Percentiles rank a stretch among this genome's conserved stretches.
Conservation (phyloP, 2,888 invertebrate genomes). For the Pseudanteris insignis region DNA sequence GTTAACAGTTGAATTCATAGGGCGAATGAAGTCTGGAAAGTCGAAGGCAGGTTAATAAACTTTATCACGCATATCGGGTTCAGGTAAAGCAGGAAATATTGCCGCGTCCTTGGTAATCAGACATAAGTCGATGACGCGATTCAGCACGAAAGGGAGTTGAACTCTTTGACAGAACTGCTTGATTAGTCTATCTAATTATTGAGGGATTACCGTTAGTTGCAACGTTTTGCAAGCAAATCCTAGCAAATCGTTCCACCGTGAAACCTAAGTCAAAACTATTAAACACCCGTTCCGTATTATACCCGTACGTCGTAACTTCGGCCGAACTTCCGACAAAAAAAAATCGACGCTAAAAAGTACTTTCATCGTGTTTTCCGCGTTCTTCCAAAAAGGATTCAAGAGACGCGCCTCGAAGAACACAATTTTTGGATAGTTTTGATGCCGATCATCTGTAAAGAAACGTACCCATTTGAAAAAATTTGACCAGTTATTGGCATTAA, state of each 20-base stretch:
- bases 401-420: too few relatives aligned
- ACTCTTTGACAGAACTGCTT: conserved; percentile 50
- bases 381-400: too few relatives aligned
- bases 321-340: conserved; percentile 27
- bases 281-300: conserved; percentile 30
- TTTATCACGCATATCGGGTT: conserved; percentile 52
- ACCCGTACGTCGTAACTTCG: conserved; percentile 32
- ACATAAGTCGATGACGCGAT: conserved; percentile 54
- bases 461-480: too few relatives aligned
- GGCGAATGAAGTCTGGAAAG: conserved; percentile 40
- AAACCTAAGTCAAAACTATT: conserved; percentile 43
- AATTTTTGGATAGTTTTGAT: too few relatives aligned
- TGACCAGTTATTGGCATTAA: too few relatives aligned
- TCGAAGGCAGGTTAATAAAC: conserved; percentile 51
- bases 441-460: too few relatives aligned
- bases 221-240: conserved; percentile 45
- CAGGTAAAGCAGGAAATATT: conserved; percentile 47
- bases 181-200: conserved; percentile 54
- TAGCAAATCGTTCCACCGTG: conserved; percentile 44
- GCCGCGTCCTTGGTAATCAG: conserved; percentile 54
- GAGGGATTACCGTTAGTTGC: conserved; percentile 44
- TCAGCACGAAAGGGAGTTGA: conserved; percentile 51
- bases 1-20: conserved; percentile 15
- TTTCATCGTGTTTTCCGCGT: too few relatives aligned
- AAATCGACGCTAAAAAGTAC: too few relatives aligned